A percentile compares a stretch with the other conserved stretches of the same genome.
These are phyloP conservation scores for Anthopleura sola DNA, from an alignment of 64 coral and sea anemone species.

Conservation along the genomic window DNA sequence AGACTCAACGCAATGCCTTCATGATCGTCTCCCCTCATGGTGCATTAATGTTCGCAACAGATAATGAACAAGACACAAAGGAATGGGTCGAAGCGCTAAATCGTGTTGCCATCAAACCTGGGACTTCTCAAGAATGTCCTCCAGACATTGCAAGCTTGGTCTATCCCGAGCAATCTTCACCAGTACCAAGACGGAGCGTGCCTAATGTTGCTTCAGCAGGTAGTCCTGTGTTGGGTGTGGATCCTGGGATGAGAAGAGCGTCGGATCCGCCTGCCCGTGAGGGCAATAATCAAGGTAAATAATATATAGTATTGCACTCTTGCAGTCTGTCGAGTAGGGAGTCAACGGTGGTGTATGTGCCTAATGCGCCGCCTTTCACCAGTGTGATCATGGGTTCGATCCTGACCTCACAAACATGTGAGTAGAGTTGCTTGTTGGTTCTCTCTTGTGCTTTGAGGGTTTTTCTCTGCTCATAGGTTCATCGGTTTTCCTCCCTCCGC, in stretches of 20 bases:
- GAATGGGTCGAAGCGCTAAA: conserved; percentile 48
- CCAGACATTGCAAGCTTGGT: background rate
- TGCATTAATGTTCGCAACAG: conserved; percentile 29
- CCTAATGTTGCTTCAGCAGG: background rate
- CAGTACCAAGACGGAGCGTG: background rate
- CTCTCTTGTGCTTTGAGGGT: too few relatives aligned
- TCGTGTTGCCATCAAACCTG: conserved; percentile 20
- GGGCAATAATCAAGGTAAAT: background rate
- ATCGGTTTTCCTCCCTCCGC: too few relatives aligned
- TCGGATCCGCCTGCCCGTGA: background rate
- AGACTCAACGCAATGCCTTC: conserved; percentile 35
- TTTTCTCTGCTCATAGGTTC: too few relatives aligned
- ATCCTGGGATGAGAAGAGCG: background rate
- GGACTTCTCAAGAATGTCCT: background rate
- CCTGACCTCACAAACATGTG: too few relatives aligned
- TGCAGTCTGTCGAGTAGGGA: too few relatives aligned
- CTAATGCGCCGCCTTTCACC: too few relatives aligned
- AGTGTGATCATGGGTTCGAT: too few relatives aligned
- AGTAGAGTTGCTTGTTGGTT: too few relatives aligned
- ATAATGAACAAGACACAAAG: conserved; percentile 37
- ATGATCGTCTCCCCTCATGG: conserved; percentile 46
- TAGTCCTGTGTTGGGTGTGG: background rate
- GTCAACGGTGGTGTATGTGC: too few relatives aligned
- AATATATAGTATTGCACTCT: background rate
- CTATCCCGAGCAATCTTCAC: background rate